Evolutionary conservation across 1,140 invertebrate species (phyloP), one percentile per base, ranked within the genome.

Genomic region (Propsilocerus akamusi): DNA sequence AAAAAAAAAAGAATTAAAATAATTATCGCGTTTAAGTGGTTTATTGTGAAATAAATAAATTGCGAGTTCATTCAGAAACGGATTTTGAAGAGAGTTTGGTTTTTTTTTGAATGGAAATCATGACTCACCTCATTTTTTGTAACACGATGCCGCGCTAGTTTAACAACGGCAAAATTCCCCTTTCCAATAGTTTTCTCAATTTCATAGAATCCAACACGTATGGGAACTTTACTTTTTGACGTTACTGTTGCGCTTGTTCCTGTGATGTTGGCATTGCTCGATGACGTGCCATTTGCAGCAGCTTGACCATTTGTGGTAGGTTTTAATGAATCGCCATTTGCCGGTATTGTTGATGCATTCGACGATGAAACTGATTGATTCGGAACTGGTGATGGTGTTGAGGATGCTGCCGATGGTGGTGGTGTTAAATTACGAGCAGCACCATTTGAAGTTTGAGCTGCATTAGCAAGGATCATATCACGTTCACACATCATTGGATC

Each of bases 141-240:
- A 67, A 98, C 88, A 66, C 90, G 80, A 75, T 99, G 95, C 67
- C 86, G 84, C 58, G 92, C 95, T 69, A 96, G 77, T 75, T 97
- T 98, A 55, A 99, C 95, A 60, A 97, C 88, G 52, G 95, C 93
- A 75, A 97, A 98, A 75, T 98, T 98, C 52, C 95, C 95, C 71
- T 97, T 97, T 58, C 95, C 89, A 61, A 98, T 97, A 52, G 92
- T 97, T 62, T 83, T 79, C 64, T 93, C 89, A 60, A 97, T 82
- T 68, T 96, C 89, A 67, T 97, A 97, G 75, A 94, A 94, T 58
- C 94, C 94, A 58, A 97, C 88, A 58, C 89, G 78, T 60, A 94
- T 86, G 51, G 87, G 76, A 26, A 62, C 63, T 55, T 65, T 65
- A 0, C 55, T 53, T 47, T 63, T 64, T 4, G 61, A 20, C 24